Conservation (phyloP, 2,888 invertebrate species). For the Tenthredo livida region DNA sequence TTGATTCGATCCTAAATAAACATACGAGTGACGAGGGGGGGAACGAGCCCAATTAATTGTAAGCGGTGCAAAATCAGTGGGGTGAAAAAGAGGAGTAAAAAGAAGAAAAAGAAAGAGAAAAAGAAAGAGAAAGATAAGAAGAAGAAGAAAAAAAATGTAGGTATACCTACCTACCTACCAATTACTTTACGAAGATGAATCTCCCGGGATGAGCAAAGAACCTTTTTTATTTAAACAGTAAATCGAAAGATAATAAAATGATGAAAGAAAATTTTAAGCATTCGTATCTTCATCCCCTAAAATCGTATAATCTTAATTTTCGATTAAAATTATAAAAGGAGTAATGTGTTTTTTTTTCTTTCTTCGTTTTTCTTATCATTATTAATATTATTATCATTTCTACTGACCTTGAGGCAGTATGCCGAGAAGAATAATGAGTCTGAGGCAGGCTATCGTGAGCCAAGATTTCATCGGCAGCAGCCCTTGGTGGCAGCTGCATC, state of each 20-base stretch:
- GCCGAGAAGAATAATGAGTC: slow-evolving; percentile 72
- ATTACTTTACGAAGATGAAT: neutral
- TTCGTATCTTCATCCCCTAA: neutral
- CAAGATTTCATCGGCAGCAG: slow-evolving; percentile 59
- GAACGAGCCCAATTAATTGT: neutral
- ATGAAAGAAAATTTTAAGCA: neutral
- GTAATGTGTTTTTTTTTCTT: too few relatives aligned
- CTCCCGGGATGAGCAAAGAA: neutral
- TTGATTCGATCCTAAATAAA: slow-evolving; percentile 3
- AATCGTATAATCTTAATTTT: neutral
- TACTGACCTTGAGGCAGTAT: slow-evolving; percentile 74
- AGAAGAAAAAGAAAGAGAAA: neutral
- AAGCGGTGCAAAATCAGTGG: neutral
- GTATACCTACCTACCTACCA: too few relatives aligned
- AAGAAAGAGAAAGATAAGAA: neutral
- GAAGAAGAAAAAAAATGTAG: neutral
- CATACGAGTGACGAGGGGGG: neutral
- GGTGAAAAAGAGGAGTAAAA: neutral
- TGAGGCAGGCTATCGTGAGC: slow-evolving; percentile 67
- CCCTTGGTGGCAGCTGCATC: slow-evolving; percentile 62
- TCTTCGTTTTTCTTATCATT: too few relatives aligned
- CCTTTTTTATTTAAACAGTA: neutral
- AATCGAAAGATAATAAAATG: neutral
- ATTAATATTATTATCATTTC: too few relatives aligned
- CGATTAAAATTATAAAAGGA: too few relatives aligned